Conservation (phyloP, 2,797 vertebrate genomes). For the Phoebastria nigripes region DNA sequence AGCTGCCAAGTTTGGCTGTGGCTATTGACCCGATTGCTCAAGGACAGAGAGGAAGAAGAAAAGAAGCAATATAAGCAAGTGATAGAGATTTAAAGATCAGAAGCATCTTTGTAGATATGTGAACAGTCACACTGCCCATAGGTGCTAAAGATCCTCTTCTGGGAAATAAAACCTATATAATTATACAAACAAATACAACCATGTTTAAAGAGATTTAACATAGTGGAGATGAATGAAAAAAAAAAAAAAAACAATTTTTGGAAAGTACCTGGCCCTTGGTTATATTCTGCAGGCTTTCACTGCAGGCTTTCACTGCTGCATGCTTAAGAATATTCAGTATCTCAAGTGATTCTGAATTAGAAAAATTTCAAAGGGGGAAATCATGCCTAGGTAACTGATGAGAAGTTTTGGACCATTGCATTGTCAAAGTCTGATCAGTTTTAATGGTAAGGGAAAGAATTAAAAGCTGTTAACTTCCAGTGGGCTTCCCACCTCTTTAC, state of each 20-base stretch:
- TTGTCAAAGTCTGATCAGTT: neutral
- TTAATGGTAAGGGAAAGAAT: neutral
- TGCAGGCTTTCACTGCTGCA: neutral
- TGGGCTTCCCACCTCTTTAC: neutral
- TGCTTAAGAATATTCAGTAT: neutral
- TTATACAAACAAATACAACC: neutral
- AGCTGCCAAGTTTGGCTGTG: conserved; percentile 62
- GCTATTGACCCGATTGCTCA: conserved; percentile 56
- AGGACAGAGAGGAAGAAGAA: conserved; percentile 39
- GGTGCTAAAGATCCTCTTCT: neutral
- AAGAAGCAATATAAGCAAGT: neutral
- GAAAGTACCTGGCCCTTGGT: neutral
- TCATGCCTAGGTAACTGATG: neutral
- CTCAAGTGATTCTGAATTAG: neutral
- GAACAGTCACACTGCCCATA: neutral
- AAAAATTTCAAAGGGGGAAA: neutral
- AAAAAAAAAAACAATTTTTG: neutral
- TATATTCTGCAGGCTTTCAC: neutral
- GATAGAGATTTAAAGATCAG: conserved; percentile 8
- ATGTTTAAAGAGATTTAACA: neutral
- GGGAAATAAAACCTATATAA: neutral
- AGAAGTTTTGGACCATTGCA: neutral
- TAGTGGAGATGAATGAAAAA: neutral
- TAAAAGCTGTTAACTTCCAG: neutral
- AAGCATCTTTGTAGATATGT: neutral